Percentiles rank a stretch among this genome's conserved stretches.
phyloP scores from a whole-genome alignment of 2,113 vertebrate species.

The Zosterops hypoxanthus region DNA sequence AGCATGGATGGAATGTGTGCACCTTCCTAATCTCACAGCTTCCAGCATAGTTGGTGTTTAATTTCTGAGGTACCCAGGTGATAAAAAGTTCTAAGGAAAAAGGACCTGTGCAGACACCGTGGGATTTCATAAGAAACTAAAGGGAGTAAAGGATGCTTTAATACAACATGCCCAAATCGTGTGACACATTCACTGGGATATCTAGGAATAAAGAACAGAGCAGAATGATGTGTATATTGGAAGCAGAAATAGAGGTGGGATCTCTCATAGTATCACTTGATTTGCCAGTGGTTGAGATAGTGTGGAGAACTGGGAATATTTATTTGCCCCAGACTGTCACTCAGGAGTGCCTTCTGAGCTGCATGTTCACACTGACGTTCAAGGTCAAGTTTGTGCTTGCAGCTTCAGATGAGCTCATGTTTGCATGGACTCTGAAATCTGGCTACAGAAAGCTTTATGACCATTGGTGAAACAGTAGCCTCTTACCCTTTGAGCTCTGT shows the following conservation, averaged over 20 bases:
- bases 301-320: neutral
- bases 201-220: neutral
- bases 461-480: neutral
- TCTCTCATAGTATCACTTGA: neutral
- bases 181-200: neutral
- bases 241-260: neutral
- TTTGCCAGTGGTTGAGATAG: neutral
- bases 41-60: neutral
- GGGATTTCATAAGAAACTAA: neutral
- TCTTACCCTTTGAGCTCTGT: neutral
- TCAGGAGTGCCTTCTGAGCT: neutral
- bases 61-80: neutral
- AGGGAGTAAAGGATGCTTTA: neutral
- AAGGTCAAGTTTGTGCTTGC: neutral
- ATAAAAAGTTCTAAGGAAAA: neutral
- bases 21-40: neutral
- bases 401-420: neutral
- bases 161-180: neutral
- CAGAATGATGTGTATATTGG: neutral
- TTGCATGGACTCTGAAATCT: neutral
- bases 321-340: neutral
- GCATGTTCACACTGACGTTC: neutral
- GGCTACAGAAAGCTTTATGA: neutral
- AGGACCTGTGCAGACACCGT: neutral
- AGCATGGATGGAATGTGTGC: neutral